Conservation (phyloP, 2,888 invertebrate genomes). For the Electrophaes corylata region DNA sequence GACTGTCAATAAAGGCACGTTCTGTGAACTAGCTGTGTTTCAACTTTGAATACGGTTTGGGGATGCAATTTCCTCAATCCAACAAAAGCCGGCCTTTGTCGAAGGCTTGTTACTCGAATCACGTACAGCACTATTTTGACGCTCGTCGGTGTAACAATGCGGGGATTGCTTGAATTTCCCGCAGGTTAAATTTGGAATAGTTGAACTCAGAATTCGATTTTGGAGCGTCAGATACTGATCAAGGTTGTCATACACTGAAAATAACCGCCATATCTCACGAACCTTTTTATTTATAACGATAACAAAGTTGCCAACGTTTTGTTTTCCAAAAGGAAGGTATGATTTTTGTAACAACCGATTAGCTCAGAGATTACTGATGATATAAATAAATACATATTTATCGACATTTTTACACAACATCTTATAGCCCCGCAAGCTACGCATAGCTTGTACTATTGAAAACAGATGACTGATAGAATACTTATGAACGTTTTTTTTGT, state of each 20-base stretch:
- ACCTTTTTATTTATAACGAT: not conserved
- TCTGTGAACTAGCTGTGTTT: constrained; percentile 7
- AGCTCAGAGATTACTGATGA: too few species aligned
- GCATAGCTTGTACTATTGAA: too few species aligned
- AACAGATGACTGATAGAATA: too few species aligned
- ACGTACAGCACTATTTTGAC: constrained; percentile 58
- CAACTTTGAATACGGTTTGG: constrained; percentile 57
- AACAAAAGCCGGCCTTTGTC: constrained; percentile 60
- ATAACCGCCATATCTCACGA: not conserved
- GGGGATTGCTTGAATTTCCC: constrained; percentile 33
- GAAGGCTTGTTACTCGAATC: constrained; percentile 59
- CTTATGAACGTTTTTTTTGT: too few species aligned
- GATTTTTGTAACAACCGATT: too few species aligned
- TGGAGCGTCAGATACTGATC: not conserved
- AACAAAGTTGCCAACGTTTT: not conserved
- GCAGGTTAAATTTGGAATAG: constrained; percentile 21
- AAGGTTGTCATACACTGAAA: not conserved
- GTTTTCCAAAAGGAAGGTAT: too few species aligned
- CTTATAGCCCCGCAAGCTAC: too few species aligned
- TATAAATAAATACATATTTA: too few species aligned
- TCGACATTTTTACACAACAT: too few species aligned
- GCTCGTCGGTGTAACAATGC: constrained; percentile 42
- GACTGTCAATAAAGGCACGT: not conserved
- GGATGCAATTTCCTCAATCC: constrained; percentile 71
- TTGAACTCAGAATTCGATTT: constrained; percentile 11